Evolutionary conservation across 2,888 invertebrate species (phyloP).

Genomic region (Trichogramma dendrolimi): DNA sequence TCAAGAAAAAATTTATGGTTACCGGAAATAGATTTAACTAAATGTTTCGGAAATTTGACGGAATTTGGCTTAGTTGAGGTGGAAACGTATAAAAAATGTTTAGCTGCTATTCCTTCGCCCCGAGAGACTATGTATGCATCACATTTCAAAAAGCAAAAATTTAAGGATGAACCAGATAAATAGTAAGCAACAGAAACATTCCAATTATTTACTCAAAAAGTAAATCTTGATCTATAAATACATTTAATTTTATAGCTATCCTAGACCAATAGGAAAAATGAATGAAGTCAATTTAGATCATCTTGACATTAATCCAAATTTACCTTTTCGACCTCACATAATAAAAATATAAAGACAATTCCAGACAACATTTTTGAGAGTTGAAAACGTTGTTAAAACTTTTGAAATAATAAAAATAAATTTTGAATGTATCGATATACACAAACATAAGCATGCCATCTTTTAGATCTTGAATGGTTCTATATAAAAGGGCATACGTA

Average conservation of each 20-base stretch:
- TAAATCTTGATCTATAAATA: background rate
- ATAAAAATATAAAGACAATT: constrained; percentile 1
- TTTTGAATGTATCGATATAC: background rate
- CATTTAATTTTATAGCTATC: constrained; percentile 11
- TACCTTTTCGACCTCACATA: constrained; percentile 22
- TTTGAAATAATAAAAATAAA: constrained; percentile 2
- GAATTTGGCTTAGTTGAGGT: constrained; percentile 2
- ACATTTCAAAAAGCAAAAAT: background rate
- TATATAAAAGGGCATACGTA: background rate
- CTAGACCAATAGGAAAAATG: constrained; percentile 12
- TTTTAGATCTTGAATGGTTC: background rate
- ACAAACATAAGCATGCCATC: background rate
- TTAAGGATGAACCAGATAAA: background rate
- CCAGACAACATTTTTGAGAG: background rate
- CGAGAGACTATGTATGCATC: background rate
- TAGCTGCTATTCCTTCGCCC: background rate
- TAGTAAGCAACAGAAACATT: constrained; percentile 2
- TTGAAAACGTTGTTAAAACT: background rate
- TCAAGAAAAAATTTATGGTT: constrained; percentile 21
- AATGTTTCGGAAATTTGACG: constrained; percentile 16
- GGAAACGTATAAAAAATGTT: background rate
- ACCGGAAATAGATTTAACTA: constrained; percentile 16
- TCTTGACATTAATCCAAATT: constrained; percentile 23
- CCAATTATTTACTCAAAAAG: background rate
- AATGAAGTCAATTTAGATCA: constrained; percentile 21